Base-by-base conservation (phyloP, 2,797 vertebrate genomes). In the Trachops cirrhosus region DNA sequence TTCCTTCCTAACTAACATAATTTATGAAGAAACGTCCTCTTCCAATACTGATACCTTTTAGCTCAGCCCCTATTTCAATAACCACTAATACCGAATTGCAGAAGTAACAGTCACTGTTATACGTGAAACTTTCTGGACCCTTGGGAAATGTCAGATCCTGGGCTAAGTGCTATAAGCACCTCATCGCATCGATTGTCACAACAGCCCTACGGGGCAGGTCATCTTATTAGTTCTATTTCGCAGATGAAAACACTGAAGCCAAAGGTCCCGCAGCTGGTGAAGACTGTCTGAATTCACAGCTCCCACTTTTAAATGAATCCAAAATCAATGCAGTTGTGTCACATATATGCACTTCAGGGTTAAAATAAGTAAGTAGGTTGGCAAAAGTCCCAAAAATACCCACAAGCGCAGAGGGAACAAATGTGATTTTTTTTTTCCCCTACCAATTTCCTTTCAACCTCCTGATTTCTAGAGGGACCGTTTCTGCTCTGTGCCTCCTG, bases 341-440 rank as follows among this genome's bases (percentile, higher is more conserved):
- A 86, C 44, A 67, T 79, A 19, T 19, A 74, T 50, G 64, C 79
- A 89, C 15, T 95, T 93, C 68, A 67, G 86, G 75, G 75, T 95
- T 97, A 97, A 98, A 97, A 94, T 93, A 93, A 95, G 92, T 96
- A 97, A 96, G 96, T 96, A 96, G 97, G 91, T 97, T 97, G 94
- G 85, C 94, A 97, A 77, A 93, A 97, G 80, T 90, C 93, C 64
- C 95, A 24, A 93, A 89, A 96, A 95, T 79, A 88, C 82, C 89
- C 73, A 71, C n/a, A 70, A 62, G 94, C 92, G 54, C 91, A 91
- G 46, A 95, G 96, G 95, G 92, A 96, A 96, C 79, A 92, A 83
- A 89, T 92, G 86, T 57, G 89, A 96, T 94, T 97, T 95, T 95
- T 95, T 95, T 94, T 96, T 93, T 44, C 91, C 93, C 86, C 83